phyloP scores from a whole-genome alignment of 2,797 vertebrate species.

The Pantherophis vulpinus region DNA sequence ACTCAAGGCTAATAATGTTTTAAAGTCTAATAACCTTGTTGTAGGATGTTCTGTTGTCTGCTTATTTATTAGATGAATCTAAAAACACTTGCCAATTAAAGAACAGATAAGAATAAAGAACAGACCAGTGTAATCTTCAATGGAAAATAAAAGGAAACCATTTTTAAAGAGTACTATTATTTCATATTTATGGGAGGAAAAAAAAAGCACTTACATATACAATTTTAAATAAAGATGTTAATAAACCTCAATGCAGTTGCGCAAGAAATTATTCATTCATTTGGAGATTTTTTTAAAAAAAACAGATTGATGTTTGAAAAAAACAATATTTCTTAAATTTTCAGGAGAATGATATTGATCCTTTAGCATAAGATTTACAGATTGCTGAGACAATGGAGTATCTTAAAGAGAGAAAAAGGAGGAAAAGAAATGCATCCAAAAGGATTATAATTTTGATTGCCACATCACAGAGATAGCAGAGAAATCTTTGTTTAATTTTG shows the following conservation, averaged over 20 bases:
- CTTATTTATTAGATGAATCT: slow-evolving; percentile 36
- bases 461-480: slow-evolving; percentile 8
- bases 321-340: slow-evolving; percentile 23
- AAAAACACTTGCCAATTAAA: slow-evolving; percentile 42
- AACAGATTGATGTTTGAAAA: slow-evolving; percentile 19
- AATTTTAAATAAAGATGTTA: slow-evolving; percentile 41
- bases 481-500: slow-evolving; percentile 1
- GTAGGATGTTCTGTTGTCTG: not conserved
- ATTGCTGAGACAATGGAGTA: slow-evolving; percentile 35
- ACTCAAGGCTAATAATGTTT: slow-evolving; percentile 45
- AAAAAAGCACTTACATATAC: slow-evolving; percentile 28
- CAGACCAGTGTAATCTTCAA: slow-evolving; percentile 1
- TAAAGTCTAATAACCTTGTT: slow-evolving; percentile 37
- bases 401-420: not conserved
- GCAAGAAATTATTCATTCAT: slow-evolving; percentile 32
- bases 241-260: slow-evolving; percentile 19
- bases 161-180: slow-evolving; percentile 33
- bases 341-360: slow-evolving; percentile 23
- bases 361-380: slow-evolving; percentile 22
- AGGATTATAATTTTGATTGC: slow-evolving; percentile 6
- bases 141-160: slow-evolving; percentile 1
- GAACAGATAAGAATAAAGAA: slow-evolving; percentile 10
- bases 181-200: slow-evolving; percentile 18
- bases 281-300: slow-evolving; percentile 36
- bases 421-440: not conserved